Conservation (phyloP, 2,797 vertebrate genomes). For the Acrossocheilus wenchowensis region DNA sequence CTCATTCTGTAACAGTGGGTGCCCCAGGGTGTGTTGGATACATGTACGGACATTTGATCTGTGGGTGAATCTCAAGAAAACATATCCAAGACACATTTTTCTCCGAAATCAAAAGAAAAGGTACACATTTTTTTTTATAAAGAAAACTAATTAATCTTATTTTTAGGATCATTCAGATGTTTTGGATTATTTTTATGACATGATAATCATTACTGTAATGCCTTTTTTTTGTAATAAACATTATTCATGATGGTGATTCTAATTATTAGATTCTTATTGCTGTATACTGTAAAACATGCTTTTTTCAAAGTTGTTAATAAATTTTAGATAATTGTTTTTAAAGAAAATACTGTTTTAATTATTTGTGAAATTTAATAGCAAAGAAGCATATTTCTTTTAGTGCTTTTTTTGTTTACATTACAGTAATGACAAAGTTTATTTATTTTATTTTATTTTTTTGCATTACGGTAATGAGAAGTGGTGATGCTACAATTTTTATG, state of each 20-base stretch:
- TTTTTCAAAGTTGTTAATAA: neutral
- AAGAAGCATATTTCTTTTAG: neutral
- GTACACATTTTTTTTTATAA: neutral
- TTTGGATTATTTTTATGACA: neutral
- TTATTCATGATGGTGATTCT: neutral
- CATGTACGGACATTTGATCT: neutral
- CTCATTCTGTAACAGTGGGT: neutral
- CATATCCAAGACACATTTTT: neutral
- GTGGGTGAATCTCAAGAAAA: neutral
- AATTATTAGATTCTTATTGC: neutral
- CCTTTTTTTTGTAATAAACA: neutral
- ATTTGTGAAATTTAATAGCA: neutral
- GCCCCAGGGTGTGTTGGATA: constrained; percentile 5
- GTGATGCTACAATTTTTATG: too few relatives aligned
- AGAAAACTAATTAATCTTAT: neutral
- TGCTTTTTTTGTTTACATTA: neutral
- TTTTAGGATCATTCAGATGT: neutral
- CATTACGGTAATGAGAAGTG: neutral
- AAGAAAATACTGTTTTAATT: neutral
- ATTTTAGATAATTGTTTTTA: too few relatives aligned
- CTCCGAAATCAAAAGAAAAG: neutral
- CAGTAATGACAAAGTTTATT: neutral
- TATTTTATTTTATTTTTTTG: neutral
- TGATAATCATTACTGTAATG: neutral
- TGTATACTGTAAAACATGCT: neutral